Conservation (phyloP, 2,888 invertebrate species). For the Ophion costatus region DNA sequence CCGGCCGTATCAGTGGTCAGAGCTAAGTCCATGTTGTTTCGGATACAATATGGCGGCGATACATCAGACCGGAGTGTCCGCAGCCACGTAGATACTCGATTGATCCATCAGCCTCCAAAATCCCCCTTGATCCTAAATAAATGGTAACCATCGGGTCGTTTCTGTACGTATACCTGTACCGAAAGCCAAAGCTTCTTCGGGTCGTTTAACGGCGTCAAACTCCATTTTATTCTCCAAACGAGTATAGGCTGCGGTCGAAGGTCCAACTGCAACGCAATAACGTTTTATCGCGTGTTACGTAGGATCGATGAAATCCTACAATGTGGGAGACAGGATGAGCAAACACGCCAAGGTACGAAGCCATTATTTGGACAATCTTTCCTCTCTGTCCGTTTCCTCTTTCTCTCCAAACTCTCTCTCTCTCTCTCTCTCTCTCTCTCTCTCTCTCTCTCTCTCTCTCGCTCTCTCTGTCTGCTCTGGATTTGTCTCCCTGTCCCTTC, state of each 20-base stretch:
- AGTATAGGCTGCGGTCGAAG: conserved; percentile 41
- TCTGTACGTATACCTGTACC: conserved; percentile 5
- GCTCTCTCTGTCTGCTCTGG: neutral
- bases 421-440: conserved; percentile 1
- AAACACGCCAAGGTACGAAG: neutral
- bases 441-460: neutral
- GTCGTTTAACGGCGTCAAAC: conserved; percentile 43
- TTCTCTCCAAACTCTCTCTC: neutral
- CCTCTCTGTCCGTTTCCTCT: conserved; percentile 15
- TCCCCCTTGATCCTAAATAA: conserved; percentile 48
- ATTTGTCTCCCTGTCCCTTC: too few species aligned
- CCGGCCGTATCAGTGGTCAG: conserved; percentile 23
- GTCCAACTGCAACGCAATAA: conserved; percentile 52
- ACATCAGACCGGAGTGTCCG: conserved; percentile 4
- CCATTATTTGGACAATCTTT: conserved; percentile 7
- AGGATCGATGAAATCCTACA: conserved; percentile 36
- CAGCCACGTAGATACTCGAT: conserved; percentile 39
- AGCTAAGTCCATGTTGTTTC: conserved; percentile 32
- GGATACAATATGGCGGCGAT: conserved; percentile 22
- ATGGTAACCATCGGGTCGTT: conserved; percentile 35
- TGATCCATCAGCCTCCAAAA: conserved; percentile 51
- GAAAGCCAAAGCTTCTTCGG: conserved; percentile 18
- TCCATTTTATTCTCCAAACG: conserved; percentile 57
- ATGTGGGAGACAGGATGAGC: conserved; percentile 23
- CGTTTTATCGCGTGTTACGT: conserved; percentile 53